Evolutionary conservation across 92 coral and sea anemone species (phyloP), one percentile per base, ranked within the genome.

Genomic region (Parazoanthus swiftii): DNA sequence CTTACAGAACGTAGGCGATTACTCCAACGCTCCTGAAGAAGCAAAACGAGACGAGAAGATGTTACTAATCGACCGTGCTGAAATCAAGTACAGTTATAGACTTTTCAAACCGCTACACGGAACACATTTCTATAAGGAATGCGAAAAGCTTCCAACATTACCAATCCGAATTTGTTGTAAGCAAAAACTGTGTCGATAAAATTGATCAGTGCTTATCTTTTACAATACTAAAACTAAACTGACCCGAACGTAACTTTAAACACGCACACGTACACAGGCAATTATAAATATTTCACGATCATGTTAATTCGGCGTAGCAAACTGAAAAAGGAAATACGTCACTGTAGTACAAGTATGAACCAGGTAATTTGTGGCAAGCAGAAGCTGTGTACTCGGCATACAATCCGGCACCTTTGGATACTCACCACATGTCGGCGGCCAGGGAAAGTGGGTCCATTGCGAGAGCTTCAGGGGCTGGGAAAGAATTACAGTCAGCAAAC

Each of bases 361-460:
- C 10, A 26, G 33, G 33, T 29, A 29, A 29, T 8, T 68, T 6
- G 2, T 5, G 79, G 63, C 76, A 83, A 35, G 29, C 51, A 43
- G 29, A 76, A 2, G 48, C 42, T 9, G 25, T 25, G 18, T 36
- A 58, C 68, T 79, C n/a, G 16, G 39, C 37, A 80, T 6, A 80
- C 14, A 48, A 80, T 80, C 23, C 16, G 33, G 14, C 29, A 50
- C 42, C 38, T 25, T 46, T 29, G 25, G 36, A 35, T 13, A 91
- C 98, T 88, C 76, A 96, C 99, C 99, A 96, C 99, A 96, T 96
- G 90, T 96, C 99, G 82, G 96, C 89, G 0, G 98, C 85, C 59
- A 97, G 88, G 15, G 85, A 77, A 79, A 97, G 91, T 1, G 99
- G 92, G 39, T 97, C 98, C 89, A 92, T 95, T 63, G 93, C 92